Base-by-base conservation (phyloP, 2,797 vertebrate species). In the Sternotherus odoratus region DNA sequence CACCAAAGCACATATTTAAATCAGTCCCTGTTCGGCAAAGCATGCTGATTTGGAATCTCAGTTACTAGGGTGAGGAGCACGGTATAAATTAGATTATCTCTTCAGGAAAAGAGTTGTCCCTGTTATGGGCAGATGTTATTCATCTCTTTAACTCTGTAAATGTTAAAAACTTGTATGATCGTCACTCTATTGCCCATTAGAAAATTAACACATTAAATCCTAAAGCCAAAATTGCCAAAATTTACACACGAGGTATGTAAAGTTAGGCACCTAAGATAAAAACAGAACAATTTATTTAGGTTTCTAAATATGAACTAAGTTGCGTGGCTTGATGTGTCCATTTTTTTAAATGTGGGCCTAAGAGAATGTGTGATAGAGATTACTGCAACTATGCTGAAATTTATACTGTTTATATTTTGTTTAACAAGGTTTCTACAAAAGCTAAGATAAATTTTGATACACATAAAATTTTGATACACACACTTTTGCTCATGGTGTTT, bases 1-100 rank as follows among this genome's bases (percentile, higher is more conserved):
- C 90, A 13, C 49, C 60, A 12, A 56, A 74, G 66, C 17, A 88
- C 74, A 82, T 96, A 83, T 36, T 66, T 66, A 66, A 66, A 9
- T 36, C 57, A 89, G 93, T 53, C 56, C 23, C 51, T 85, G 43
- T 79, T 95, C 74, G 92, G 79, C 90, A 93, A 87, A 92, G 79
- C 87, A 91, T 36, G 9, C 43, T 16, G 66, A 88, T 51, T 81
- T 82, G 50, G 92, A 66, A 74, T 77, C 82, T 89, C 88, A 79
- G 96, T 97, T 95, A 88, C 95, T 87, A 95, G 94, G 90, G 92
- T 75, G 88, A 96, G 88, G 54, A 95, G 69, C 91, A 89, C 4
- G 79, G 79, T 96, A 96, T 92, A 96, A 94, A 83, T 94, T 85
- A 88, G 93, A 92, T 87, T 85, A 77, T 87, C 82, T 63, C 63